phyloP scores from a whole-genome alignment of 2,888 invertebrate species.

The Plebejus melissa region DNA sequence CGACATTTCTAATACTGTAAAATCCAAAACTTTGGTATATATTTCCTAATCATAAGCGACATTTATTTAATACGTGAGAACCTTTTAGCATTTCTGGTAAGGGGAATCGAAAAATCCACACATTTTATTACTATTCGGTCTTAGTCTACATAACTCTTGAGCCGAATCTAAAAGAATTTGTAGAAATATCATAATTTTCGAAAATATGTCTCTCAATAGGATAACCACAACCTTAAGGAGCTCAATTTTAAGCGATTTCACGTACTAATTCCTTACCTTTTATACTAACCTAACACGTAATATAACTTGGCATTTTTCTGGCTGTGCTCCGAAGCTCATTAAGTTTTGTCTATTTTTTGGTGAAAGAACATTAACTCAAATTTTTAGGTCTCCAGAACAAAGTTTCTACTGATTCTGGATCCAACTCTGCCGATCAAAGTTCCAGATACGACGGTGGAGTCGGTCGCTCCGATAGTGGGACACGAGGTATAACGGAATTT shows the following conservation, averaged over 20 bases:
- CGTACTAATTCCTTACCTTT: constrained; percentile 32
- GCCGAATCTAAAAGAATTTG: constrained; percentile 62
- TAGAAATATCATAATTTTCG: constrained; percentile 64
- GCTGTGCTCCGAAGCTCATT: constrained; percentile 28
- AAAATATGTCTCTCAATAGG: constrained; percentile 75
- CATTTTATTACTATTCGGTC: not conserved
- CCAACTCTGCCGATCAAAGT: constrained; percentile 74
- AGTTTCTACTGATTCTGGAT: constrained; percentile 63
- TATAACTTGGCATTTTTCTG: constrained; percentile 29
- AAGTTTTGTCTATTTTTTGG: not conserved
- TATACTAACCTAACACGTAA: constrained; percentile 31
- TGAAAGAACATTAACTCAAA: constrained; percentile 47
- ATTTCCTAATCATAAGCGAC: constrained; percentile 37
- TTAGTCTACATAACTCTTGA: constrained; percentile 54
- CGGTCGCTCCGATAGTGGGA: constrained; percentile 75
- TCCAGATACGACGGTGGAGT: constrained; percentile 78
- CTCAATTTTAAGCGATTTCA: constrained; percentile 68
- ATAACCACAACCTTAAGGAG: constrained; percentile 71
- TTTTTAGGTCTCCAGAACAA: constrained; percentile 54
- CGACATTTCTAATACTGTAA: constrained; percentile 49
- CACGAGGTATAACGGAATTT: constrained; percentile 75
- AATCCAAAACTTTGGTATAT: constrained; percentile 45
- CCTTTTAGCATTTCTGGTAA: constrained; percentile 8
- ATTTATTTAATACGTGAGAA: constrained; percentile 7
- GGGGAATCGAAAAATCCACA: constrained; percentile 26